Evolutionary conservation across 92 coral and sea anemone genomes (phyloP), one percentile per base, ranked within the genome.

Genomic region (Isaurus tuberculatus): DNA sequence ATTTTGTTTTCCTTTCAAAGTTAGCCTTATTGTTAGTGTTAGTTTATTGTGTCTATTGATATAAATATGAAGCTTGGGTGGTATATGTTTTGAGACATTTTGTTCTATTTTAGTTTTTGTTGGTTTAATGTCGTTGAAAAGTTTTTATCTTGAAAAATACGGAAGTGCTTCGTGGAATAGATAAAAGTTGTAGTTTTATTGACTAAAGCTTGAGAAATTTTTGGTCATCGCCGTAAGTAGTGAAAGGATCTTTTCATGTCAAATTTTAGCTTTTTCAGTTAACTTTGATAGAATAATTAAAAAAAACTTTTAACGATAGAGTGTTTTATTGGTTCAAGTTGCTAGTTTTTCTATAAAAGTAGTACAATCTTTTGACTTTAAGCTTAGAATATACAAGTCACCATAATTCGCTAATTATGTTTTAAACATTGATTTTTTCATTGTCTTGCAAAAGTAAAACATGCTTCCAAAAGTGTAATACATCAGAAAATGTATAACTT

Each of bases 381-480:
- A 46, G 19, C 53, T 3, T 2, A 0, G 16, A 11, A 46, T 46
- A 46, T 46, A 19, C 53, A 46, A 40, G 46, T 6, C 46, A 6
- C 46, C 46, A 11, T 40, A 6, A 6, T 40, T 11, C 16, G 29
- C 27, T 57, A 57, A 57, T 57, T 57, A 4, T n/a, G 65, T 57
- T 57, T n/a, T 23, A 61, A 61, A 23, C 13, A 15, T 61, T 26
- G 25, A 61, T 63, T 63, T 26, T 3, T 63, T 26, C 17, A 26
- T 63, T 63, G 69, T 63, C 69, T 60, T 79, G 16, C 13, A 43
- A 33, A n/a, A 79, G 20, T 8, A 2, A 58, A n/a, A 57, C 63
- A 19, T 36, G 29, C 66, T 0, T 23, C 0, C 13, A 26, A 8
- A 26, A 8, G 13, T 4, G 19, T 16, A 8, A 29, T 26, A 20